Base-by-base conservation (phyloP, 2,888 invertebrate species). In the Adelphocoris suturalis region DNA sequence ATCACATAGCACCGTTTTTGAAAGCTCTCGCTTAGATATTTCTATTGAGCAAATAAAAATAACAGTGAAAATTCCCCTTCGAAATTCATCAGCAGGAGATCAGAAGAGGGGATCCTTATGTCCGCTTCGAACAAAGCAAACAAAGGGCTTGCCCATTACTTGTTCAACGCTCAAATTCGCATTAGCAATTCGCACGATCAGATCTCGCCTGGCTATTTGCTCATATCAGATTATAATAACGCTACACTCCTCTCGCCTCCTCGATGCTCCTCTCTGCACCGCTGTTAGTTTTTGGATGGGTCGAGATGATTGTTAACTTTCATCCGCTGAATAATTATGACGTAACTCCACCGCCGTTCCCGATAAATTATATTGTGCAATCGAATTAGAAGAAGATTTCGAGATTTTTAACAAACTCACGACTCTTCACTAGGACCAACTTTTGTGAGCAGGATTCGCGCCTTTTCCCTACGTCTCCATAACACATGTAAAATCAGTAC, bases 401-500 rank as follows among this genome's bases (percentile, higher is more conserved):
- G 46, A 82, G 82, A 82, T 52, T 82, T 82, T 82, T 52, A 82
- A 52, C 82, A 52, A 82, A 82, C 48, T 82, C 82, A 82, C 82
- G 82, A 82, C 16, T 23, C 78, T 46, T 23, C 19, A 5, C 23
- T 23, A 68, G 68, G 19, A 23, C 68, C 11, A 23, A 68, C 5
- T 13, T 52, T 11, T 3, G 52, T 14, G 52, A n/a, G 57, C 5
- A 27, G 23, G 68, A 12, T 23, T 68, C 68, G 23, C 68, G 68
- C 23, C 23, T 68, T 68, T 68, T 68, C 27, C 61, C 68, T 23
- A 23, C 23, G 9, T 23, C 11, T 13, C 5, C 68, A 13, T 13
- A 27, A 68, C 11, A 19, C 23, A 23, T 68, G 68, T 68, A 23
- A 68, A 23, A 68, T 68, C 11, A 23, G 23, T 68, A 0, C 68